Conservation (phyloP, 2,113 vertebrate genomes). For the Syngnathus typhle region DNA sequence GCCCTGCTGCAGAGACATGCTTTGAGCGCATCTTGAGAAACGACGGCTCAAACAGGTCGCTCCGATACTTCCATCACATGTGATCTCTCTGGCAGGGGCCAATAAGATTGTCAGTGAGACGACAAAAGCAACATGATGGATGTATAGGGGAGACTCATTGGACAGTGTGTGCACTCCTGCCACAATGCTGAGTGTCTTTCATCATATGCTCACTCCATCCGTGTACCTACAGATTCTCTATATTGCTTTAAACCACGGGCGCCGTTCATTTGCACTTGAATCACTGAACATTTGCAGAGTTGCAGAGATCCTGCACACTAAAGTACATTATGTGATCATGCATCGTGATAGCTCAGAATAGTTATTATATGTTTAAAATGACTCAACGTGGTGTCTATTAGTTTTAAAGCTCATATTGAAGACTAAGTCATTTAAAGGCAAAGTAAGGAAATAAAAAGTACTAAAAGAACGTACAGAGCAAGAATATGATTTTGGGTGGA, state of each 20-base stretch:
- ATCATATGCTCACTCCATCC: background rate
- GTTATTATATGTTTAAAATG: background rate
- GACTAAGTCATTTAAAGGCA: background rate
- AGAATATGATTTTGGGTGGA: no score
- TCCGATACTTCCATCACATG: background rate
- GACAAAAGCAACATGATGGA: background rate
- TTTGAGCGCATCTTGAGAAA: background rate
- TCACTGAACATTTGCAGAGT: background rate
- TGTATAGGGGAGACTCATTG: background rate
- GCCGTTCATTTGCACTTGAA: background rate
- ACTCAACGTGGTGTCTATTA: background rate
- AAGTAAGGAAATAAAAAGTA: background rate
- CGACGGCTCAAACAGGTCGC: background rate
- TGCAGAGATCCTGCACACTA: background rate
- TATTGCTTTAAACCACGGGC: background rate
- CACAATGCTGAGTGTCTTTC: background rate
- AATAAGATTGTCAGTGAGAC: background rate
- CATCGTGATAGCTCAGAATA: background rate
- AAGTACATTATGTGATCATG: conserved; percentile 1
- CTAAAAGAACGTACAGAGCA: no score
- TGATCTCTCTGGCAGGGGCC: background rate
- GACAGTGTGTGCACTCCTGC: background rate
- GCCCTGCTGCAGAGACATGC: background rate
- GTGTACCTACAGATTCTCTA: background rate
- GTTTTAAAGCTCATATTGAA: background rate